Evolutionary conservation across 2,888 invertebrate species (phyloP).

Genomic region (Hypomecis punctinalis): DNA sequence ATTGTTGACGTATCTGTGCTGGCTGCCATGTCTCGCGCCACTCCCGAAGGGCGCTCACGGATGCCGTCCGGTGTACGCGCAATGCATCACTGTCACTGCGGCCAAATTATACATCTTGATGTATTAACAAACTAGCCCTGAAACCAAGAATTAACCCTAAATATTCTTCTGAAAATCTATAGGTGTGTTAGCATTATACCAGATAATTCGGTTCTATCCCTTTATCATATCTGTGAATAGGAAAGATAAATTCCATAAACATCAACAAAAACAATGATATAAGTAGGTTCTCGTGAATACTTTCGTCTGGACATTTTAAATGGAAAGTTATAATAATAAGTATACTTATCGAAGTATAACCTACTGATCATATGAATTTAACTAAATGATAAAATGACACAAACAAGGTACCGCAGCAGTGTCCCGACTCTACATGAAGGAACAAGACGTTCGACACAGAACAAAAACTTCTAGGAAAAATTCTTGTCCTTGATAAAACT

Average conservation of each 20-base stretch:
- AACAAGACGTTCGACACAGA: neutral
- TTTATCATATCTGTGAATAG: too few relatives aligned
- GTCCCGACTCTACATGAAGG: neutral
- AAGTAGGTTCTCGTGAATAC: too few relatives aligned
- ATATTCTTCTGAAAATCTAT: too few relatives aligned
- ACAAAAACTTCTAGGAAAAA: slow-evolving; percentile 35
- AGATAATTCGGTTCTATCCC: neutral
- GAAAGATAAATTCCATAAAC: neutral
- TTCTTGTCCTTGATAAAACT: slow-evolving; percentile 49
- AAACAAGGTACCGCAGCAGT: neutral
- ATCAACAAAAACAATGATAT: neutral
- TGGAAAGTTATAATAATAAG: too few relatives aligned
- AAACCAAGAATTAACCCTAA: neutral
- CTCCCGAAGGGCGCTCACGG: slow-evolving; percentile 54
- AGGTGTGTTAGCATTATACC: too few relatives aligned
- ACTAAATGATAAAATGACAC: neutral
- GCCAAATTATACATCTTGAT: slow-evolving; percentile 1
- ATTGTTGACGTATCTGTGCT: slow-evolving; percentile 53
- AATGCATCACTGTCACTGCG: slow-evolving; percentile 66
- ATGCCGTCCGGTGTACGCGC: slow-evolving; percentile 48
- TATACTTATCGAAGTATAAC: too few relatives aligned
- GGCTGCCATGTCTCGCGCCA: slow-evolving; percentile 56
- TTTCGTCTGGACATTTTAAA: too few relatives aligned
- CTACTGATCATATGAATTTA: too few relatives aligned
- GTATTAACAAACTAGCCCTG: neutral